Base-by-base conservation (phyloP, 1,140 invertebrate species). In the Drosophila watanabei region DNA sequence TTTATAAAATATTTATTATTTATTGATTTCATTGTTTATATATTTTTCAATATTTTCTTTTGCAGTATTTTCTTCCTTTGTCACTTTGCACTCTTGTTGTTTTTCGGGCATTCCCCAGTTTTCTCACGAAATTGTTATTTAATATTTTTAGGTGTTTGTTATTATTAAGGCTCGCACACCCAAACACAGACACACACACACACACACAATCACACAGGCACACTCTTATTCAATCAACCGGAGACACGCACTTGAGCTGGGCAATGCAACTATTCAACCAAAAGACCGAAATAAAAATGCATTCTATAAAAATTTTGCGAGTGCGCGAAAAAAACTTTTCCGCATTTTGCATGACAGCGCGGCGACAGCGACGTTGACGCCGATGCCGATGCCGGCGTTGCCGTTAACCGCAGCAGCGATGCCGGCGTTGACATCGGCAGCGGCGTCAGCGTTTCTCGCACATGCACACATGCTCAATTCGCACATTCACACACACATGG, bases 291-390 rank as follows among this genome's bases (percentile, higher is more conserved):
- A 88, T 88, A 88, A 88, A 88, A 88, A 88, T 88, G 85, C 85
- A 88, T 88, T 88, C 85, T 88, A 88, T 87, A 88, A 88, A 88
- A 88, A 89, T 88, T 88, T 88, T 82, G 85, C 86, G 86, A 89
- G 86, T 89, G 85, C 86, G 82, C 85, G 85, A 89, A 90, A 89
- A 88, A 89, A 90, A 87, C 72, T 88, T 88, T 88, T 88, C 85
- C 85, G 85, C 84, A 82, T 88, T 88, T 88, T 81, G 84, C 85
- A 88, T 88, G 85, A 79, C 86, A 71, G 77, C 82, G 72, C 84
- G 49, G 63, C 69, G 64, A 68, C 83, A 33, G 77, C 70, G 79
- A 69, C 83, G 58, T 51, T 49, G 66, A 54, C 79, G 57, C 45
- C 69, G 79, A 68, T 57, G 46, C 63, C 51, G 30, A 46, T 46